These are phyloP conservation scores for Xanthia icteritia DNA, from an alignment of 2,888 invertebrate genomes.

Conservation along the genomic window DNA sequence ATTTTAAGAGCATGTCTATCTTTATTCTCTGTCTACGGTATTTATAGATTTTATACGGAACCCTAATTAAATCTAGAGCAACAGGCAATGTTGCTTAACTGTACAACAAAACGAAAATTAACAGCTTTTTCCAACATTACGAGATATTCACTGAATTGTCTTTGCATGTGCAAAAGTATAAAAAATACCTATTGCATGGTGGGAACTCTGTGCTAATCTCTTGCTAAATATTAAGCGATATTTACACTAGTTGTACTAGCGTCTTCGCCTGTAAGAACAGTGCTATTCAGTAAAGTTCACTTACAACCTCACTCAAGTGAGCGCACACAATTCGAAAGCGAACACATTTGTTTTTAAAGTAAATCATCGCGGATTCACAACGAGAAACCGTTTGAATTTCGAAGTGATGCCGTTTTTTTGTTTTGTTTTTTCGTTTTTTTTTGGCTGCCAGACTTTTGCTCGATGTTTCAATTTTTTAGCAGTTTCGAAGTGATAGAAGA, in stretches of 20 bases:
- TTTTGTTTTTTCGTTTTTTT: too few species aligned
- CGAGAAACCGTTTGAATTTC: too few species aligned
- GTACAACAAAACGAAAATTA: slow-evolving; percentile 17
- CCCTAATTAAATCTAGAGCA: slow-evolving; percentile 22
- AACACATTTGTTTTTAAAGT: slow-evolving; percentile 3
- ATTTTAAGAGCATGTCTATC: too few species aligned
- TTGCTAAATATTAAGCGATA: slow-evolving; percentile 42
- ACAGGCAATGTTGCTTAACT: slow-evolving; percentile 37
- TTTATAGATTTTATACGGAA: slow-evolving; percentile 11
- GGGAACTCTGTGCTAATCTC: slow-evolving; percentile 47
- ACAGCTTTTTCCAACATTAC: slow-evolving; percentile 33
- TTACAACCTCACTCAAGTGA: neutral
- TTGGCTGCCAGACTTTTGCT: neutral
- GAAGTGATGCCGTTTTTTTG: too few species aligned
- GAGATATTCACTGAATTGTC: slow-evolving; percentile 53
- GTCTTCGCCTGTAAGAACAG: neutral
- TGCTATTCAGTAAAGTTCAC: neutral
- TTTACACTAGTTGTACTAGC: neutral
- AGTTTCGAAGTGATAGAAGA: neutral
- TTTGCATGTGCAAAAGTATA: slow-evolving; percentile 48
- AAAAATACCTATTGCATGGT: slow-evolving; percentile 50
- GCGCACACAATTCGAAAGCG: slow-evolving; percentile 2
- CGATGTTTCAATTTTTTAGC: neutral
- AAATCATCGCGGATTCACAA: too few species aligned
- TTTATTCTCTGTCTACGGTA: too few species aligned